Base-by-base conservation (phyloP, 2,113 vertebrate genomes). In the Onychostruthus taczanowskii region DNA sequence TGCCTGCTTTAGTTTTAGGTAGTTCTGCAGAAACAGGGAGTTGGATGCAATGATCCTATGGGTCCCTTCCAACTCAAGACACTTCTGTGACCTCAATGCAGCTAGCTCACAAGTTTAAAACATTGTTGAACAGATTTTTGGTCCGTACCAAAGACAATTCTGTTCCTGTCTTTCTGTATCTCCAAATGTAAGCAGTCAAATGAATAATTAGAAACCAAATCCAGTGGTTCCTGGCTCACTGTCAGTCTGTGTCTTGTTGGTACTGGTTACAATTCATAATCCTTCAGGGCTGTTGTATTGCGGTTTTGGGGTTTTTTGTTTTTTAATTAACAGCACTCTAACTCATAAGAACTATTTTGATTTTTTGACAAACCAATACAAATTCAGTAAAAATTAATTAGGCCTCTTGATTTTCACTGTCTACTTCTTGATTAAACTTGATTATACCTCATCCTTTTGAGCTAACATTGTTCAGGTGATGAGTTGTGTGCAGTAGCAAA, bases 161-260 rank as follows among this genome's bases (percentile, higher is more conserved):
- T 8, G 24, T 73, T 81, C 30, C 37, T 31, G 56, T 75, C 67
- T 81, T 91, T 69, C 52, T 78, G n/a, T 66, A 27, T 73, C 64
- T 79, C 67, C 80, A 90, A 85, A 79, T 12, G 18, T 18, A 90
- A 75, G 62, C n/a, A 79, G 6, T 4, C 39, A 92, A 89, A 80
- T 63, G 37, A 94, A 77, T 79, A 79, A 80, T 67, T 35, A 74
- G 79, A 80, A 95, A 80, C 35, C 76, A 83, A 94, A 89, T 91
- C 23, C 79, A 58, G 76, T 62, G 91, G 77, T 93, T 92, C 46
- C 58, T 78, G 85, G 78, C 78, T 93, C 24, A 28, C 70, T 88
- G 46, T 89, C 69, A 61, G 59, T 75, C 59, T 6, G 2, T 81
- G 62, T 89, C 77, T 63, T 94, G 28, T 85, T 78, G 50, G 79